Percentiles rank a stretch among this genome's conserved stretches.
phyloP scores from a whole-genome alignment of 1,140 invertebrate genomes.

The Arctopsyche grandis region DNA sequence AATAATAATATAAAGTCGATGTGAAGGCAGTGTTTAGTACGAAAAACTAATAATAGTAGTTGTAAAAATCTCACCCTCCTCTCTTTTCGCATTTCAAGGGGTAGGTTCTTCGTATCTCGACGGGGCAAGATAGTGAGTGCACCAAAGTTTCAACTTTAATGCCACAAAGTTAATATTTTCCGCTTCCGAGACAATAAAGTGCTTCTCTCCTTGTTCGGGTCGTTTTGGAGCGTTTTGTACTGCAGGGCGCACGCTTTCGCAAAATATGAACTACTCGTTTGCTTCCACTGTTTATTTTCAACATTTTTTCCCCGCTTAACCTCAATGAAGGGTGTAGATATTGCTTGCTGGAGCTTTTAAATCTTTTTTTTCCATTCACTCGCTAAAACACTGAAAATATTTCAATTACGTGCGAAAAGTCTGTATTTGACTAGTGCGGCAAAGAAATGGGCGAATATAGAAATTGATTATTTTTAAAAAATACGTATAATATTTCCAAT shows the following conservation, averaged over 20 bases:
- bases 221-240: slow-evolving; percentile 10
- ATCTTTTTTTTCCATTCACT: no score
- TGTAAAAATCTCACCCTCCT: no score
- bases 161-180: slow-evolving; percentile 50
- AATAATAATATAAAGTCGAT: no score
- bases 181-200: slow-evolving; percentile 45
- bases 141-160: slow-evolving; percentile 29
- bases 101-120: background rate
- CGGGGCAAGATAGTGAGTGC: slow-evolving; percentile 19
- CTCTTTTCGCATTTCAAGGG: slow-evolving; percentile 24
- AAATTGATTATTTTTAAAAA: no score
- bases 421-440: no score
- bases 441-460: no score
- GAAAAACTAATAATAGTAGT: no score
- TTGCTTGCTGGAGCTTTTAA: no score
- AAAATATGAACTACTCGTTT: background rate
- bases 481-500: no score
- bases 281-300: background rate
- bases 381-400: no score
- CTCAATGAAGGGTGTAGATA: background rate
- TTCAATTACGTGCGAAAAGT: no score
- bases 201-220: slow-evolving; percentile 13
- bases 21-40: no score
- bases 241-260: background rate
- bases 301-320: background rate